Base-by-base conservation (phyloP, 2,888 invertebrate genomes). In the Smittia aterrima region DNA sequence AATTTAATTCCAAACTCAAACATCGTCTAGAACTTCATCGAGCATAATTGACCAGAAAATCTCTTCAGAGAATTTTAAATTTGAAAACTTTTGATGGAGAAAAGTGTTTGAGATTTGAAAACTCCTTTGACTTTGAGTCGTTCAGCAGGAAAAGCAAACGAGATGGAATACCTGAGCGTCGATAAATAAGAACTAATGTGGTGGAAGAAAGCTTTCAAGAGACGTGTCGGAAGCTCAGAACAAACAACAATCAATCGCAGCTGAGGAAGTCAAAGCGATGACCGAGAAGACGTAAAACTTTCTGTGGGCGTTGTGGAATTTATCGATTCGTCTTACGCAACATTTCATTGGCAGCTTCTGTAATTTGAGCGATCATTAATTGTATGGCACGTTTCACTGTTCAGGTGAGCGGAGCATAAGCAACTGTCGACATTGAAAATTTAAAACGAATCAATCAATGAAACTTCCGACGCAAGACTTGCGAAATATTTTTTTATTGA, bases 251-350 rank as follows among this genome's bases (percentile, higher is more conserved):
- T 32, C 32, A 32, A 32, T 32, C 32, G 32, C 9, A 6, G 9
- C 32, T 9, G 9, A 32, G 9, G 32, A 32, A 32, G 32, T 32
- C 32, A 32, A 32, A 32, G 4, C 32, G 32, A 6, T 32, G 32
- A 32, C 32, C 32, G 32, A 32, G 32, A 32, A 32, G 32, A n/a
- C n/a, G n/a, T n/a, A n/a, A n/a, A 87, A 85, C 22, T 22, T 58
- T 22, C 7, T 20, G 16, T 58, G 16, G 4, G 58, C 18, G n/a
- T 4, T 4, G 18, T 18, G 11, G 3, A 20, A 66, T 66, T 66
- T 66, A 66, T 66, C 16, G 66, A 66, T 7, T 66, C 66, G 18
- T 66, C 32, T 66, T 27, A 66, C 66, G 66, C 22, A 66, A 66
- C 66, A 66, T 66, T 66, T 66, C 20, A 38, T 18, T 66, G 16